phyloP scores from a whole-genome alignment of 2,888 invertebrate genomes.

The Cordilura impudica region DNA sequence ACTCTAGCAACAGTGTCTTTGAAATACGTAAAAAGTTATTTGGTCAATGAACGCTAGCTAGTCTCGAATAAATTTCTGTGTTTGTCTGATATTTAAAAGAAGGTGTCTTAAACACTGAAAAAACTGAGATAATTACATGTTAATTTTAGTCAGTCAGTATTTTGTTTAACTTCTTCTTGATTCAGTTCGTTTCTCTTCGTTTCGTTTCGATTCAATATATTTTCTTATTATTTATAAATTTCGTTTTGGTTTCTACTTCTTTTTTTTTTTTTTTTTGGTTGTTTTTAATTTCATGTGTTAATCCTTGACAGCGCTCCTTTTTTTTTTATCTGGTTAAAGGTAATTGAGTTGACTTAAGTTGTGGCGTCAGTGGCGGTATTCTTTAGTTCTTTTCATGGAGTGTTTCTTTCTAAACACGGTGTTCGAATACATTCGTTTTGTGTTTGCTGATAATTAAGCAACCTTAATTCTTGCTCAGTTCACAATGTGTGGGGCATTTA shows the following conservation, averaged over 20 bases:
- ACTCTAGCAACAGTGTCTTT: not conserved
- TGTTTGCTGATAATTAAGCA: slow-evolving; percentile 56
- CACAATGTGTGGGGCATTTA: slow-evolving; percentile 56
- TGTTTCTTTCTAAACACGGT: slow-evolving; percentile 8
- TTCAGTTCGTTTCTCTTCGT: slow-evolving; percentile 11
- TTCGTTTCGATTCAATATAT: slow-evolving; percentile 42
- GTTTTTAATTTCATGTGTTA: slow-evolving; percentile 59
- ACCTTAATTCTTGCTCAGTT: slow-evolving; percentile 4
- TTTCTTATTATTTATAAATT: slow-evolving; percentile 33
- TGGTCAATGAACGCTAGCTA: slow-evolving; percentile 56
- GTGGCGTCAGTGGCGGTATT: slow-evolving; percentile 61
- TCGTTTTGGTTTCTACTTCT: not conserved
- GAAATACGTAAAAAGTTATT: slow-evolving; percentile 23
- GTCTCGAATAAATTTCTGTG: slow-evolving; percentile 25
- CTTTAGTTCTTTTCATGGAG: slow-evolving; percentile 39
- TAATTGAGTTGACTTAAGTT: slow-evolving; percentile 63
- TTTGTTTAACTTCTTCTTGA: slow-evolving; percentile 2
- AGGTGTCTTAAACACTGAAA: slow-evolving; percentile 51
- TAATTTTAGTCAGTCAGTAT: slow-evolving; percentile 56
- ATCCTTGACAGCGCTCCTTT: slow-evolving; percentile 61
- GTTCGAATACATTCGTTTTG: slow-evolving; percentile 31
- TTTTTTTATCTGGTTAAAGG: slow-evolving; percentile 43
- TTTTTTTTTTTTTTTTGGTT: slow-evolving; percentile 29
- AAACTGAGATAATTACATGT: slow-evolving; percentile 63
- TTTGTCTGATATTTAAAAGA: slow-evolving; percentile 29